Evolutionary conservation across 1,140 invertebrate genomes (phyloP).

Genomic region (Andrena cerasifolii): DNA sequence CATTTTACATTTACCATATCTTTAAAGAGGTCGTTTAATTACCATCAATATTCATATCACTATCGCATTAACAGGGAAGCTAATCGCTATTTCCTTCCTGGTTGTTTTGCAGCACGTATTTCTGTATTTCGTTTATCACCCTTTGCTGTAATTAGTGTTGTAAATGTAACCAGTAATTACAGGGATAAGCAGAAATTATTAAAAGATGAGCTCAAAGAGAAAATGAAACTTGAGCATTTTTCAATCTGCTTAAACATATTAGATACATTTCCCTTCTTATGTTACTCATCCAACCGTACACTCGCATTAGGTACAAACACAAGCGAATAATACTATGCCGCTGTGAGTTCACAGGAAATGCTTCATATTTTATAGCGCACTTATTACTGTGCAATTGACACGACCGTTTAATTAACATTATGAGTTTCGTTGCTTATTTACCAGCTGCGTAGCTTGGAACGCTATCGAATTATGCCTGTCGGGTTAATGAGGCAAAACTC

Average conservation of each 20-base stretch:
- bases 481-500: background rate
- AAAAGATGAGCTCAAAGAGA: background rate
- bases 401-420: background rate
- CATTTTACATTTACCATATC: too few relatives aligned
- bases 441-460: background rate
- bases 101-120: too few relatives aligned
- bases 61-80: too few relatives aligned
- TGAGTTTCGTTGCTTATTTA: background rate
- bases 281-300: background rate
- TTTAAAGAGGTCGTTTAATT: too few relatives aligned
- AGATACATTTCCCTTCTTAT: background rate
- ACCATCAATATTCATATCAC: too few relatives aligned
- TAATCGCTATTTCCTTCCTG: too few relatives aligned
- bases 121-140: too few relatives aligned
- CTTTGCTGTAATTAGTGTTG: too few relatives aligned
- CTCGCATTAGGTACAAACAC: background rate
- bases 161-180: too few relatives aligned
- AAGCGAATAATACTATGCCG: background rate
- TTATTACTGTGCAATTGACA: background rate
- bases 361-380: background rate
- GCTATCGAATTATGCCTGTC: constrained; percentile 1
- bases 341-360: background rate
- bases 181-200: too few relatives aligned
- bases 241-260: background rate
- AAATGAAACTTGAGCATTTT: background rate